These are phyloP conservation scores for Pomatorhinus ruficollis DNA, from an alignment of 2,113 vertebrate species.

Conservation along the genomic window DNA sequence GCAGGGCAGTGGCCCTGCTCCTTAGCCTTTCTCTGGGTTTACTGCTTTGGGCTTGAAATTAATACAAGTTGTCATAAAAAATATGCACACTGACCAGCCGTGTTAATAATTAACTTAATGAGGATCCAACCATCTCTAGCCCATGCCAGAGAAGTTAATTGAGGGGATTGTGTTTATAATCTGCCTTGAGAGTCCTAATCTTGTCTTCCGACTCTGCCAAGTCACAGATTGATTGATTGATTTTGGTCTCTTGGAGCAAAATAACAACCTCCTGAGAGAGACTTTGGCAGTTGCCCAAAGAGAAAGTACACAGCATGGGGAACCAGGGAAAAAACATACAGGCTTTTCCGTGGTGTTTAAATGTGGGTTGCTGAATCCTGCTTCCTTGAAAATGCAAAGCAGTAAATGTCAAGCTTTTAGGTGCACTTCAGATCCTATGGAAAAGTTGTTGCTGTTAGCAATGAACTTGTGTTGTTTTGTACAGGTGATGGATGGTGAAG, in stretches of 20 bases:
- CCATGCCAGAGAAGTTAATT: constrained; percentile 62
- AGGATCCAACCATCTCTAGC: constrained; percentile 29
- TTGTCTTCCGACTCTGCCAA: constrained; percentile 42
- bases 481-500: fast-evolving
- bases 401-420: not conserved
- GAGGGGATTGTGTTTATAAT: constrained; percentile 71
- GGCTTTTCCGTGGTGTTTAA: not conserved
- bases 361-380: not conserved
- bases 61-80: constrained; percentile 48
- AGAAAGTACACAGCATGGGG: not conserved
- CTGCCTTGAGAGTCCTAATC: constrained; percentile 67
- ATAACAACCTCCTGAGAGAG: constrained; percentile 59
- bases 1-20: not conserved
- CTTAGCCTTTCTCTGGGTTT: not conserved
- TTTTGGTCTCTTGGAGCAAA: constrained; percentile 72
- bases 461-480: not conserved
- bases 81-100: not conserved
- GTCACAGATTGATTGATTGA: constrained; percentile 67
- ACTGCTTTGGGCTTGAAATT: not conserved
- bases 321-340: not conserved
- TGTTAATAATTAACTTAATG: constrained; percentile 74
- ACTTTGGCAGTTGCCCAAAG: constrained; percentile 58
- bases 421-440: not conserved
- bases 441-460: not conserved
- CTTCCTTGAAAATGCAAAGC: not conserved